Percentiles rank a stretch among this genome's conserved stretches.
Conservation (phyloP, 2,797 vertebrate genomes). For the Scolopax rusticola region DNA sequence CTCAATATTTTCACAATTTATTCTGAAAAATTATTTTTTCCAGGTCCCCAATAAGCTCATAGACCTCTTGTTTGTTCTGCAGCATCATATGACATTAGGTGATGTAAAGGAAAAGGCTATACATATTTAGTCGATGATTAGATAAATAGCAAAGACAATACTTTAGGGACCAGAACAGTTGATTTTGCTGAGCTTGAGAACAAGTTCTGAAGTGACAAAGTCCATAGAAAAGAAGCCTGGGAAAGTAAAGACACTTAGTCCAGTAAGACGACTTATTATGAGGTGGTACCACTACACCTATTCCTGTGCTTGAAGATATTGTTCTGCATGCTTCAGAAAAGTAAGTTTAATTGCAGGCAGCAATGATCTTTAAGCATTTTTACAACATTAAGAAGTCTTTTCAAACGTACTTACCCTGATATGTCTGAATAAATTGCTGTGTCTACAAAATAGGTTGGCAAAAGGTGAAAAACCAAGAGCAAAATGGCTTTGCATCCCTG, state of each 20-base stretch:
- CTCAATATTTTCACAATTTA: background rate
- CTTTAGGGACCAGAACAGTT: background rate
- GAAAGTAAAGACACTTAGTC: background rate
- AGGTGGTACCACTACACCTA: background rate
- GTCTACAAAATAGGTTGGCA: constrained; percentile 98
- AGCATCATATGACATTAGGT: background rate
- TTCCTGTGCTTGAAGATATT: background rate
- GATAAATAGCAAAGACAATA: background rate
- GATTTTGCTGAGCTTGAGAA: background rate
- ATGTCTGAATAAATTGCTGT: constrained; percentile 99
- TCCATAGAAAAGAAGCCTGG: background rate
- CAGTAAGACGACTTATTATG: background rate
- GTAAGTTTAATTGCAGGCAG: background rate
- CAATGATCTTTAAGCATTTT: background rate
- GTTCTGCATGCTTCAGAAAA: background rate
- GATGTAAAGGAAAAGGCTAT: background rate
- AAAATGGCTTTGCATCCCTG: constrained; percentile 92
- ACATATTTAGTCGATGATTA: background rate
- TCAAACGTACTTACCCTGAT: constrained; percentile 87
- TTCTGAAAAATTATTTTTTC: background rate
- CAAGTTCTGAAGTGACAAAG: background rate
- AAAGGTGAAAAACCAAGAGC: constrained; percentile 92
- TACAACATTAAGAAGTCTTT: background rate
- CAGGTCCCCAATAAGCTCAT: background rate
- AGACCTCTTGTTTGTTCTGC: background rate